These are phyloP conservation scores for Heliconius hermathena DNA, from an alignment of 1,140 invertebrate genomes.

Conservation along the genomic window DNA sequence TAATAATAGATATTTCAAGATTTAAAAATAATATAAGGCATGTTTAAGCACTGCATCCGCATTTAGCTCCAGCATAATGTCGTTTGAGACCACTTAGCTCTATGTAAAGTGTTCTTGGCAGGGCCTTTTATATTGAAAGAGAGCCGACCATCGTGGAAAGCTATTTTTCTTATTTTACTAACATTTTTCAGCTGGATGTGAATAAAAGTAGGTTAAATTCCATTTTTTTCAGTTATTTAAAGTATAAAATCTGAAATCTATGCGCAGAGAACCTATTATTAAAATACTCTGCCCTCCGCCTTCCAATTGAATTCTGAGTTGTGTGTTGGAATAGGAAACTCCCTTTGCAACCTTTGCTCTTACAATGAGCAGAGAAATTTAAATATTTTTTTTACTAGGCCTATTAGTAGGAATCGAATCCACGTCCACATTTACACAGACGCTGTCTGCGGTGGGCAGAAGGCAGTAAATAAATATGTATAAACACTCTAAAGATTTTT, in stretches of 20 bases:
- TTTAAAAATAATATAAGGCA: neutral
- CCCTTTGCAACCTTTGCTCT: too few relatives aligned
- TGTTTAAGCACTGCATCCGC: slow-evolving; percentile 18
- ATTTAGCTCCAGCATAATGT: slow-evolving; percentile 9
- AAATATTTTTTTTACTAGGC: too few relatives aligned
- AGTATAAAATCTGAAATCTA: too few relatives aligned
- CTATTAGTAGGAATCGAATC: too few relatives aligned
- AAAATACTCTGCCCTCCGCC: too few relatives aligned
- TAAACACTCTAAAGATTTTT: neutral
- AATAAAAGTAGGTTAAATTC: neutral
- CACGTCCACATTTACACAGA: too few relatives aligned
- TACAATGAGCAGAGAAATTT: too few relatives aligned
- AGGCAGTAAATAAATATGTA: too few relatives aligned
- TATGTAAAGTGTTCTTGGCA: slow-evolving; percentile 12
- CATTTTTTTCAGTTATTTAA: neutral
- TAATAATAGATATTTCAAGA: neutral
- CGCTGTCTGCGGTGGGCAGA: too few relatives aligned
- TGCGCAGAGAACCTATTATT: too few relatives aligned
- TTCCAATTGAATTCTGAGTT: too few relatives aligned
- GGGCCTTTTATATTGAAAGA: slow-evolving; percentile 6
- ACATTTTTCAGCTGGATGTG: neutral
- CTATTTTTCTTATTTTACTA: slow-evolving; percentile 1
- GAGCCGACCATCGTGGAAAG: neutral
- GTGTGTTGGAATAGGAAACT: too few relatives aligned
- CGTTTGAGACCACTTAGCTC: slow-evolving; percentile 17